These are phyloP conservation scores for Pteropus alecto DNA, from an alignment of 2,113 vertebrate species.

Conservation along the genomic window DNA sequence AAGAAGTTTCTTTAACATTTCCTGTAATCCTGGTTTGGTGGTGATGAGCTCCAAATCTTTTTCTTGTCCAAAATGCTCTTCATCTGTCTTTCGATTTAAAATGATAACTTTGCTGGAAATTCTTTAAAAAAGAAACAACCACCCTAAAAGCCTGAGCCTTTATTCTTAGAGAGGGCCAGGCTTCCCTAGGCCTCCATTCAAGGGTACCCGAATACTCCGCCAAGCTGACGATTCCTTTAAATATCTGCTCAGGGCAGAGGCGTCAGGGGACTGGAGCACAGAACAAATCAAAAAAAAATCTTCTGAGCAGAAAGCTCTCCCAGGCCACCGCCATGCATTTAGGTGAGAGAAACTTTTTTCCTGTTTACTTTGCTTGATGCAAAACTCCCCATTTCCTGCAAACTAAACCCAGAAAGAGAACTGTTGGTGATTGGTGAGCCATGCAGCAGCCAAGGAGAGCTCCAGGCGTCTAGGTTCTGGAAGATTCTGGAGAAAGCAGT, in stretches of 20 bases:
- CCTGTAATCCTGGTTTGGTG: no score
- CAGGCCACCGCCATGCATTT: accelerated
- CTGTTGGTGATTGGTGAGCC: accelerated
- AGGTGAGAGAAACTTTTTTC: no score
- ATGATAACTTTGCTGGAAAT: neutral
- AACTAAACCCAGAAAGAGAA: neutral
- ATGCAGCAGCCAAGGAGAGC: neutral
- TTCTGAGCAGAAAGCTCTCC: no score
- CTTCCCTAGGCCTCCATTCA: no score
- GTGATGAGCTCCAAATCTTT: no score
- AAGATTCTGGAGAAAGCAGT: neutral
- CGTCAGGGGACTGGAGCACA: neutral
- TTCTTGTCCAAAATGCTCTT: no score
- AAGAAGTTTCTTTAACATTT: no score
- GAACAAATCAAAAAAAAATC: neutral
- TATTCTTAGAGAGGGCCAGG: neutral
- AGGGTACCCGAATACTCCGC: neutral
- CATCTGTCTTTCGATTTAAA: no score
- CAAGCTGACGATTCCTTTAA: neutral
- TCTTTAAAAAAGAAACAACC: neutral
- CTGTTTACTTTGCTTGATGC: neutral
- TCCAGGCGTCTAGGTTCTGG: neutral
- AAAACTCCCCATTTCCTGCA: neutral
- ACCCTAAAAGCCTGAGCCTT: neutral
- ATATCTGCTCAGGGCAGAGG: accelerated